These are phyloP conservation scores for Metopolophium dirhodum DNA, from an alignment of 1,140 invertebrate species.

Conservation along the genomic window DNA sequence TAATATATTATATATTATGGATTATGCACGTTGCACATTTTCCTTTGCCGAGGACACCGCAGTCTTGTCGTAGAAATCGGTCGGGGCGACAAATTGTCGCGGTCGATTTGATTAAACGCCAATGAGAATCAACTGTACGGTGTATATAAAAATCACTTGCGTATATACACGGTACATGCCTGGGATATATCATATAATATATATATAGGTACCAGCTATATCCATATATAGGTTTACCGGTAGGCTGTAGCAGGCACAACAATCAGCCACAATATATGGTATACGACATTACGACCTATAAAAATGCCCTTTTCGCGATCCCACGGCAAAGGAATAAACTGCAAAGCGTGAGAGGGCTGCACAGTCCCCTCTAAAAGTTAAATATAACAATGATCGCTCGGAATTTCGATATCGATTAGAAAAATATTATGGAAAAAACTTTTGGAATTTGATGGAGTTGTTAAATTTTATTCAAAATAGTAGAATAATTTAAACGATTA, in stretches of 20 bases:
- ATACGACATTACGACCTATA: not conserved
- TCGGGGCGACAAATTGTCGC: constrained; percentile 20
- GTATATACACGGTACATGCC: not conserved
- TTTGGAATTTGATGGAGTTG: no score
- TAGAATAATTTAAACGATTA: no score
- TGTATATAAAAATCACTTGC: not conserved
- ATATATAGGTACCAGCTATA: not conserved
- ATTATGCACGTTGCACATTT: not conserved
- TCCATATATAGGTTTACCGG: not conserved
- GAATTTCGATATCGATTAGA: no score
- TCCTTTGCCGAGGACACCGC: not conserved
- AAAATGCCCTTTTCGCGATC: not conserved
- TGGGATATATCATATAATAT: not conserved
- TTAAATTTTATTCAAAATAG: no score
- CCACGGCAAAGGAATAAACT: not conserved
- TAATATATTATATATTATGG: no score
- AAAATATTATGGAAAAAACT: no score
- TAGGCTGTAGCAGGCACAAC: not conserved
- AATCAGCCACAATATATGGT: not conserved
- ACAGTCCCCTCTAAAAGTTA: no score
- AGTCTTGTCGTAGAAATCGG: not conserved
- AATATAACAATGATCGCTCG: no score
- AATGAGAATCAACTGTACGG: not conserved
- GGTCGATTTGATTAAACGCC: not conserved
- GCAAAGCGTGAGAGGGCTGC: not conserved